Conservation (phyloP, 30 jellyfish, hydroid and myxozoan genomes). For the Turritopsis dohrnii region DNA sequence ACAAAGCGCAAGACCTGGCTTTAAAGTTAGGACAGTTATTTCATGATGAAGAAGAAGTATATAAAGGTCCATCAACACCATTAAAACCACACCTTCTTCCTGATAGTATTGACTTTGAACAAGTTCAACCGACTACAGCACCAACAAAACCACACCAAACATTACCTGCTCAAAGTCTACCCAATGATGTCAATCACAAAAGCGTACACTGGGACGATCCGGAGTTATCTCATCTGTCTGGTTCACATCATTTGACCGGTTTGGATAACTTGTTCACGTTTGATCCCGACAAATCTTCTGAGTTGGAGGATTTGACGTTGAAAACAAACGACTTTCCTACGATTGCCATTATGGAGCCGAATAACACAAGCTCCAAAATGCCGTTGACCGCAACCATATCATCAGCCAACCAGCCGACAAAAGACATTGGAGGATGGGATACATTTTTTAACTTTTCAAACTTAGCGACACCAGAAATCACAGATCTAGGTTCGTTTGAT, state of each 20-base stretch:
- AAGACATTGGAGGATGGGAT: neutral
- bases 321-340: neutral
- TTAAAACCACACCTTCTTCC: neutral
- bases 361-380: neutral
- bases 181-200: neutral
- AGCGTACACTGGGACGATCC: neutral
- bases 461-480: neutral
- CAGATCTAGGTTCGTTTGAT: neutral
- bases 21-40: neutral
- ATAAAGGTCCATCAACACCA: slow-evolving; percentile 2
- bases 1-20: neutral
- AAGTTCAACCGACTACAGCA: neutral
- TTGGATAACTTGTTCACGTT: neutral
- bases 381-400: slow-evolving; percentile 1
- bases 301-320: slow-evolving; percentile 8
- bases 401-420: neutral
- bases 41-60: neutral
- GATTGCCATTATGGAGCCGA: neutral
- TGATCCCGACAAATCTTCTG: neutral
- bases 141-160: neutral
- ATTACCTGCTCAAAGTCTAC: neutral
- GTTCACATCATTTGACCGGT: neutral
- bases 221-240: neutral
- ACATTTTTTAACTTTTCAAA: neutral
- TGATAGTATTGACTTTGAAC: neutral